Evolutionary conservation across 2,113 vertebrate species (phyloP).

Genomic region (Microtus pennsylvanicus): DNA sequence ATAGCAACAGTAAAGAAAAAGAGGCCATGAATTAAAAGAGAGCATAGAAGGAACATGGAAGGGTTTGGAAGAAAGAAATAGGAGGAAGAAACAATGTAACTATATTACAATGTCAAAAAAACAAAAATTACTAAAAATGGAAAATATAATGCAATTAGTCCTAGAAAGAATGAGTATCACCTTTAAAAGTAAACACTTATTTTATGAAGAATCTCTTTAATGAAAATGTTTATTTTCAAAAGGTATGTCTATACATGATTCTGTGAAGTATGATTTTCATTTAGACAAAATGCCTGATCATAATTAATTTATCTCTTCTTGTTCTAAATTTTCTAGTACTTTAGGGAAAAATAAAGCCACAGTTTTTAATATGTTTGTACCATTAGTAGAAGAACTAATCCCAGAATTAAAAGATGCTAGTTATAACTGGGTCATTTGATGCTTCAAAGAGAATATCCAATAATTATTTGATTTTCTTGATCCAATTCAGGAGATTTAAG

Average conservation of each 20-base stretch:
- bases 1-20: neutral
- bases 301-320: slow-evolving; percentile 46
- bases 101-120: neutral
- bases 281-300: slow-evolving; percentile 46
- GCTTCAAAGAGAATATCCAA: slow-evolving; percentile 31
- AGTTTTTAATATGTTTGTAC: neutral
- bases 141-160: neutral
- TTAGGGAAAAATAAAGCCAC: slow-evolving; percentile 51
- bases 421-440: neutral
- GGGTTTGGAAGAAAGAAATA: neutral
- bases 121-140: neutral
- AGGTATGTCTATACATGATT: slow-evolving; percentile 13
- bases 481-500: slow-evolving; percentile 23
- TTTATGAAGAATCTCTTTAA: slow-evolving; percentile 38
- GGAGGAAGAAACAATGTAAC: neutral
- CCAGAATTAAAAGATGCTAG: slow-evolving; percentile 42
- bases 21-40: neutral
- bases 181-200: neutral
- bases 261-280: slow-evolving; percentile 25
- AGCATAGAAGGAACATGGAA: neutral
- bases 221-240: slow-evolving; percentile 44
- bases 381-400: slow-evolving; percentile 47
- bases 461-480: slow-evolving; percentile 47
- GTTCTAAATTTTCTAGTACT: slow-evolving; percentile 41
- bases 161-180: neutral